Conservation (phyloP, 2,888 invertebrate species). For the Suillia variegata region DNA sequence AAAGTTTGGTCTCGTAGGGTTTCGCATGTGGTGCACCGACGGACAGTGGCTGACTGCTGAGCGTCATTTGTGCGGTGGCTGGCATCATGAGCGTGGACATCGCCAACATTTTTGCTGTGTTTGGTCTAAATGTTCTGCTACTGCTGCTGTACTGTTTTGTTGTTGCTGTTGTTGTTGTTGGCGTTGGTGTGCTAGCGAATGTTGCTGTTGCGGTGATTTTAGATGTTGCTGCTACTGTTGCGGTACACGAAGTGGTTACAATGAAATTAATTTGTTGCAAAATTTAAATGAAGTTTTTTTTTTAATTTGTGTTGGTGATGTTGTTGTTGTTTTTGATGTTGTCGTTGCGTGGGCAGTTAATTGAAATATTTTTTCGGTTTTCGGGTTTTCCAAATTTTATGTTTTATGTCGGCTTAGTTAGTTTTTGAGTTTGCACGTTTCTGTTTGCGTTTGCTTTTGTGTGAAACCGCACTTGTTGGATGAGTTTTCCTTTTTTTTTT, state of each 20-base stretch:
- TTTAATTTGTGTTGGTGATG: too few relatives aligned
- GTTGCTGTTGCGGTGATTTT: not conserved
- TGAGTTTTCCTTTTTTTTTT: slow-evolving; percentile 23
- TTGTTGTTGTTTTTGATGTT: slow-evolving; percentile 17
- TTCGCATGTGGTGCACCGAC: slow-evolving; percentile 58
- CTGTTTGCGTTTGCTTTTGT: slow-evolving; percentile 20
- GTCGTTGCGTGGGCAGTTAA: slow-evolving; percentile 32
- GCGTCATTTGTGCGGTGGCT: slow-evolving; percentile 62
- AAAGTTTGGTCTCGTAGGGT: slow-evolving; percentile 61
- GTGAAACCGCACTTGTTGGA: slow-evolving; percentile 40
- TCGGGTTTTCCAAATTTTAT: not conserved
- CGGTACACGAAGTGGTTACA: not conserved
- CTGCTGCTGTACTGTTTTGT: slow-evolving; percentile 19
- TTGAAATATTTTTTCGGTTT: slow-evolving; percentile 22
- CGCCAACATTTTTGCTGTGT: slow-evolving; percentile 58
- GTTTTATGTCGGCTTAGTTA: too few relatives aligned
- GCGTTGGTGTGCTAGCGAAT: not conserved
- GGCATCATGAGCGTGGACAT: slow-evolving; percentile 64
- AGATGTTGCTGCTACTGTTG: not conserved
- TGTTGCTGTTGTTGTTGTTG: too few relatives aligned
- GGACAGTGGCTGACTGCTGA: slow-evolving; percentile 60
- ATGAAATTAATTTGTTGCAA: slow-evolving; percentile 1
- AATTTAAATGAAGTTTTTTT: too few relatives aligned
- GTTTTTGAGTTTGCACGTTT: slow-evolving; percentile 16
- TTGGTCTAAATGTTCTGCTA: slow-evolving; percentile 25